A percentile compares a stretch with the other conserved stretches of the same genome.
phyloP scores from a whole-genome alignment of 1,140 invertebrate species.

The Lasioglossum albipes region DNA sequence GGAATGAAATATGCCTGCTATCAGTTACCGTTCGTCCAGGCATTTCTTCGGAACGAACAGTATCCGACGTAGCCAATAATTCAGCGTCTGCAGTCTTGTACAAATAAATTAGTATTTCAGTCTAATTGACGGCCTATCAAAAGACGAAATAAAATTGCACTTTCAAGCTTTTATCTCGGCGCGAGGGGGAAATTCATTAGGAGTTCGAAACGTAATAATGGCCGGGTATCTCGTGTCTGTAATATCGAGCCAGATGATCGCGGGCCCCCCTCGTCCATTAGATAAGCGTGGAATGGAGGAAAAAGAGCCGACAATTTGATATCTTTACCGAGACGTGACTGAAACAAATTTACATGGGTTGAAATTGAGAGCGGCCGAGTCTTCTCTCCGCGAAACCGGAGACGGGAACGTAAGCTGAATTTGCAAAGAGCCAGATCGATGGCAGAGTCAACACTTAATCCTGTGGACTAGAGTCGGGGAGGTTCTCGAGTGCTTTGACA shows the following conservation, averaged over 20 bases:
- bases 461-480: not conserved
- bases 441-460: constrained; percentile 53
- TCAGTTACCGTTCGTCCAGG: no score
- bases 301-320: constrained; percentile 11
- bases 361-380: constrained; percentile 22
- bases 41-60: no score
- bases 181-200: no score
- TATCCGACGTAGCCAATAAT: no score
- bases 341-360: constrained; percentile 22
- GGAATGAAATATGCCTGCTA: no score
- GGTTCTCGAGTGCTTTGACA: constrained; percentile 25
- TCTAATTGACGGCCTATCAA: no score
- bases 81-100: no score
- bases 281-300: not conserved
- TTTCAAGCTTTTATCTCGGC: no score
- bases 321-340: constrained; percentile 26
- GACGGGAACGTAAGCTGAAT: constrained; percentile 35
- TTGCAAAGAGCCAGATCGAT: constrained; percentile 42
- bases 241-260: not conserved
- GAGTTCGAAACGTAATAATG: not conserved
- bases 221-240: not conserved
- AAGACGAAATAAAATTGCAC: no score
- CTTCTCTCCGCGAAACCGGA: constrained; percentile 23
- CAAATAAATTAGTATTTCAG: no score
- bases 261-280: not conserved